Conservation (phyloP, 1,140 invertebrate genomes). For the Aphidius ervi region DNA sequence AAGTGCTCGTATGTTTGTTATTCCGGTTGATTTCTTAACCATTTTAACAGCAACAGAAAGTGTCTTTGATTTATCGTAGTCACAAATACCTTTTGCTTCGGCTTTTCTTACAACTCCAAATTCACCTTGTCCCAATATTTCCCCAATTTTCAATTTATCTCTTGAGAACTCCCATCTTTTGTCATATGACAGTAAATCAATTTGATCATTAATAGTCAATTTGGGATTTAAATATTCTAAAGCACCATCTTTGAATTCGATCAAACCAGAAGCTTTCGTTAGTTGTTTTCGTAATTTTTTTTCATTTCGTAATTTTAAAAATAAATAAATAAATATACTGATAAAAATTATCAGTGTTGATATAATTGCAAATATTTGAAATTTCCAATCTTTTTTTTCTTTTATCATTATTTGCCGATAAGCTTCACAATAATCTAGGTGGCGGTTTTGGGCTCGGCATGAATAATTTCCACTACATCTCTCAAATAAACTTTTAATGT, state of each 20-base stretch:
- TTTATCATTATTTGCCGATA: slow-evolving; percentile 44
- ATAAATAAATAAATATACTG: slow-evolving; percentile 51
- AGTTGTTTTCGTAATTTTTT: slow-evolving; percentile 58
- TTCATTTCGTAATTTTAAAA: slow-evolving; percentile 58
- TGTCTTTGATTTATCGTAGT: slow-evolving; percentile 64
- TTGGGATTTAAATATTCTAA: slow-evolving; percentile 82
- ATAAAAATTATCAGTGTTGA: slow-evolving; percentile 51
- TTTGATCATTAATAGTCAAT: slow-evolving; percentile 84
- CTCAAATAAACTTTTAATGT: slow-evolving; percentile 43
- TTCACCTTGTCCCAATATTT: slow-evolving; percentile 83
- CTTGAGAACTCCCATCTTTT: slow-evolving; percentile 85
- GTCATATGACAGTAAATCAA: slow-evolving; percentile 86
- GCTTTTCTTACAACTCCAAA: slow-evolving; percentile 93
- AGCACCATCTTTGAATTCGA: slow-evolving; percentile 75
- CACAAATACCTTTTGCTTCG: slow-evolving; percentile 70
- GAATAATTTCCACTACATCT: slow-evolving; percentile 45
- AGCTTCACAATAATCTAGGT: slow-evolving; percentile 30
- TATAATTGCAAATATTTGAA: slow-evolving; percentile 47
- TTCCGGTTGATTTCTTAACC: slow-evolving; percentile 74
- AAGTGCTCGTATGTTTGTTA: slow-evolving; percentile 71
- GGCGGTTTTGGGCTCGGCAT: slow-evolving; percentile 44
- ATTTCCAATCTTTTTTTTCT: slow-evolving; percentile 36
- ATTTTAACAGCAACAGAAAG: slow-evolving; percentile 76
- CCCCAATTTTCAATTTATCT: slow-evolving; percentile 81
- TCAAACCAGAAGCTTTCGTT: slow-evolving; percentile 59